Evolutionary conservation across 1,140 invertebrate genomes (phyloP), one percentile per base, ranked within the genome.

Genomic region (Drosophila gunungcola): DNA sequence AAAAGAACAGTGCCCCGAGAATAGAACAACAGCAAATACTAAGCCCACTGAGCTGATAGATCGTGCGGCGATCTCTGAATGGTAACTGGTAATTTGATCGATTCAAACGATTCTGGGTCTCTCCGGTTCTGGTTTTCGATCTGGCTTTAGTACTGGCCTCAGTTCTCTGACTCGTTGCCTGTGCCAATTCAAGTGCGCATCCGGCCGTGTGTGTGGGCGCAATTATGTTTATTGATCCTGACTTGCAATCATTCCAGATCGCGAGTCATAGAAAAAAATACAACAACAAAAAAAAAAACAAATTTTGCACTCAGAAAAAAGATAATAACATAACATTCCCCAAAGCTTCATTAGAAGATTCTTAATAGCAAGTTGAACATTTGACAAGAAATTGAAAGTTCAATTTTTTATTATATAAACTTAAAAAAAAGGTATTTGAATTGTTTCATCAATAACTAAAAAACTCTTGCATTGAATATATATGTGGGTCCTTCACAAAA

Each of bases 111-210:
- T 73, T 60, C 64, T 46, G 46, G 29, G 7, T 10, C 46, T 60
- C 25, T 12, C 10, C 36, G 58, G 34, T 16, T 29, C 42, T 46
- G 53, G 36, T 10, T 60, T 36, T 54, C 49, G 49, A 55, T 60
- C 68, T 32, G 16, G 32, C 7, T 34, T 9, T 36, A 6, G 43
- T 13, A 25, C 29, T 45, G 32, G 13, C 51, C 43, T 13, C 2
- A 27, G 34, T 41, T 60, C 46, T 45, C 49, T 72, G 51, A 34
- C 43, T 55, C 43, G 58, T 75, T 69, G 55, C 55, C 61, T 73
- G 69, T 83, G 80, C 75, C 80, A 78, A 85, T 68, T 91, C 80
- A 88, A 90, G 61, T 88, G 88, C 80, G 86, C 80, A 90, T 91
- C 88, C 86, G 82, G 70, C 78, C 73, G 65, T 80, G 77, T 83